Conservation (phyloP, 2,888 invertebrate species). For the Coelinius sp. region DNA sequence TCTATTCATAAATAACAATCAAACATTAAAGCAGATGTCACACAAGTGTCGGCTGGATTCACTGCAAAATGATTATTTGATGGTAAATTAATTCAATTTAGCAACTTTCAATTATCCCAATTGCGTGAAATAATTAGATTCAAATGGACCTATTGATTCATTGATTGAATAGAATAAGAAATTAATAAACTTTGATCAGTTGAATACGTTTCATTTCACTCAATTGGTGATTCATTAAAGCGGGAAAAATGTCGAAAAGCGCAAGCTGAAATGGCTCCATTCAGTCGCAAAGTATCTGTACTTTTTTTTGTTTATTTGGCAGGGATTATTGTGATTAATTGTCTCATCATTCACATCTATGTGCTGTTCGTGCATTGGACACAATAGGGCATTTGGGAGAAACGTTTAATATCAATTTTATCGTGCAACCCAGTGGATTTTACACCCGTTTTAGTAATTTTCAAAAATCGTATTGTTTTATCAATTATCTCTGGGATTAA, state of each 20-base stretch:
- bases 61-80: neutral
- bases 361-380: conserved; percentile 19
- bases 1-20: neutral
- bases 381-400: conserved; percentile 5
- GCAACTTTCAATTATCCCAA: neutral
- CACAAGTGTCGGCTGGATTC: conserved; percentile 13
- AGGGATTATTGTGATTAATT: neutral
- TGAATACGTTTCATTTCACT: neutral
- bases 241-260: conserved; percentile 3
- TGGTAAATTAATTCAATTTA: neutral
- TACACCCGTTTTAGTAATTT: neutral
- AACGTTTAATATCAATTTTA: conserved; percentile 17
- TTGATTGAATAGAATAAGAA: neutral
- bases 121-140: neutral
- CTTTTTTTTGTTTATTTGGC: neutral
- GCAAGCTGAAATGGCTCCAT: conserved; percentile 4
- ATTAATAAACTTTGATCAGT: neutral
- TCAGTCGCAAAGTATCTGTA: neutral
- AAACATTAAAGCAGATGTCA: neutral
- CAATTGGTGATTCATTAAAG: neutral
- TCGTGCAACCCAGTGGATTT: neutral
- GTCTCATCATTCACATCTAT: conserved; percentile 23
- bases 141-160: neutral
- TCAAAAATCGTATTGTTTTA: neutral
- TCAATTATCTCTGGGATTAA: neutral